Evolutionary conservation across 2,888 invertebrate species (phyloP).

Genomic region (Encarsia formosa): DNA sequence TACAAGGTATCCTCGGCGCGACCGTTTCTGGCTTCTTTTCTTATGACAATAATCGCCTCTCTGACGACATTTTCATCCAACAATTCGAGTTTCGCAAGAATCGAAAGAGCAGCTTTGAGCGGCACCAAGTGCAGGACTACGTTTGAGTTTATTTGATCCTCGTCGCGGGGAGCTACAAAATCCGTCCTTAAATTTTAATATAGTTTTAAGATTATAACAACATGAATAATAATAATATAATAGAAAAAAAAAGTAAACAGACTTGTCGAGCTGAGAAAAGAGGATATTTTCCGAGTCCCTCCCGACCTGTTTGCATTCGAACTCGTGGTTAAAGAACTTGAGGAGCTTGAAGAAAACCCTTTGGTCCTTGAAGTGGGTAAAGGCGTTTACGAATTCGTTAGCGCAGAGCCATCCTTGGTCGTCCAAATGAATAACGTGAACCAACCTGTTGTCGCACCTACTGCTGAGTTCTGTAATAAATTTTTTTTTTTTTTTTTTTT

Average conservation of each 20-base stretch:
- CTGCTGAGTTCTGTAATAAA: slow-evolving; percentile 31
- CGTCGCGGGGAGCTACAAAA: slow-evolving; percentile 25
- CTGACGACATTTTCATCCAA: slow-evolving; percentile 4
- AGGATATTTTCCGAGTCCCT: slow-evolving; percentile 28
- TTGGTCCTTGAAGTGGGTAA: slow-evolving; percentile 30
- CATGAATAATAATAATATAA: too few relatives aligned
- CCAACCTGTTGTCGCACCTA: slow-evolving; percentile 2
- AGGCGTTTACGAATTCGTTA: slow-evolving; percentile 34
- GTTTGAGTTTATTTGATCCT: slow-evolving; percentile 19
- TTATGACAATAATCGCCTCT: slow-evolving; percentile 14
- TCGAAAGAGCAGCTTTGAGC: slow-evolving; percentile 28
- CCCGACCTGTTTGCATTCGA: slow-evolving; percentile 26
- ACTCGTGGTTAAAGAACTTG: slow-evolving; percentile 9
- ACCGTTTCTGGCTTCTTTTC: background rate
- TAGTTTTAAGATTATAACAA: too few relatives aligned
- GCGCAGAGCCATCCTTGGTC: slow-evolving; percentile 36
- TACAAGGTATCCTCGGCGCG: slow-evolving; percentile 9
- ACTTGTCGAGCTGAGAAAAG: slow-evolving; percentile 30
- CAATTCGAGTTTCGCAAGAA: slow-evolving; percentile 30
- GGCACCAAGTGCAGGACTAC: slow-evolving; percentile 28
- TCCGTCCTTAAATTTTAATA: slow-evolving; percentile 32
- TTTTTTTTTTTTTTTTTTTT: too few relatives aligned
- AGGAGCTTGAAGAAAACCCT: slow-evolving; percentile 26
- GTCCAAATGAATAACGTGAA: slow-evolving; percentile 33
- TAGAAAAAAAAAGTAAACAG: too few relatives aligned